Percentiles rank a stretch among this genome's conserved stretches.
Conservation (phyloP, 2,888 invertebrate species). For the Latheticus oryzae region DNA sequence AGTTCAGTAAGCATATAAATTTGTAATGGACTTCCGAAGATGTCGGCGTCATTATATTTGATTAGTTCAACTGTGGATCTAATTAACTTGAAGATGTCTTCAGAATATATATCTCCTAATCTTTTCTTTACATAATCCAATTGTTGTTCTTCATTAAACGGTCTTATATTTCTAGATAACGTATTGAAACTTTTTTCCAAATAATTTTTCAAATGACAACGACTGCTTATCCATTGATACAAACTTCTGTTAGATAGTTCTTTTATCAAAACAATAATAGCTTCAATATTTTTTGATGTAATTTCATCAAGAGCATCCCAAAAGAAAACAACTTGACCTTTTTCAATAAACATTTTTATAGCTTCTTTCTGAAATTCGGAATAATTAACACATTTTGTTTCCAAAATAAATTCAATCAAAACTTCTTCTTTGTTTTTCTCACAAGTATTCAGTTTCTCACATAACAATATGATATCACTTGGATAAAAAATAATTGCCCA, state of each 20-base stretch:
- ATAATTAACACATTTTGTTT: neutral
- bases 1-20: slow-evolving; percentile 26
- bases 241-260: neutral
- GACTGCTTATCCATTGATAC: slow-evolving; percentile 15
- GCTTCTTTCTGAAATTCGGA: slow-evolving; percentile 1
- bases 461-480: slow-evolving; percentile 4
- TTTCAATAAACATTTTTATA: slow-evolving; percentile 5
- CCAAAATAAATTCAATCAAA: neutral
- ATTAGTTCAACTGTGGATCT: neutral
- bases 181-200: slow-evolving; percentile 13
- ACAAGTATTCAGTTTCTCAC: neutral
- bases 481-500: neutral
- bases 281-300: neutral
- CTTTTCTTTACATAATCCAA: slow-evolving; percentile 3
- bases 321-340: slow-evolving; percentile 5
- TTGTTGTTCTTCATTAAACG: slow-evolving; percentile 13
- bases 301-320: slow-evolving; percentile 24
- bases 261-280: slow-evolving; percentile 1
- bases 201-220: slow-evolving; percentile 8
- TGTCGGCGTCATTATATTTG: slow-evolving; percentile 7
- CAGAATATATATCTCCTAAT: neutral
- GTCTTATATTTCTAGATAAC: slow-evolving; percentile 7
- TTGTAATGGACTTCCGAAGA: slow-evolving; percentile 21
- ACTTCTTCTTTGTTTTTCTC: neutral
- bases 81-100: slow-evolving; percentile 1